Evolutionary conservation across 2,113 vertebrate genomes (phyloP), one percentile per base, ranked within the genome.

Genomic region (Cynopterus brachyotis): DNA sequence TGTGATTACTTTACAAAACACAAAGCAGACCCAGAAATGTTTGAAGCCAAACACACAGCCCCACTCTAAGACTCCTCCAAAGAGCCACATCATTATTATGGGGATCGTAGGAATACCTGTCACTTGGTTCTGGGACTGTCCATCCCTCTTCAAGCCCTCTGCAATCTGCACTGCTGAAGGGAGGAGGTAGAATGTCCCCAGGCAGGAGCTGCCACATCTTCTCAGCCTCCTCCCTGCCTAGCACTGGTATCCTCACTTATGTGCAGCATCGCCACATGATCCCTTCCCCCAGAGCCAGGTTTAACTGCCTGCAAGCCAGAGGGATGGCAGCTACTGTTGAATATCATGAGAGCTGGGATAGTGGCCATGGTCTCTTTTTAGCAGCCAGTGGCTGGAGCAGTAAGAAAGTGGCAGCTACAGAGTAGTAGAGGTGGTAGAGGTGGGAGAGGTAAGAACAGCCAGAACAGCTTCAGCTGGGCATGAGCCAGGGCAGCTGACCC

Each of bases 251-350:
- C 47, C 72, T 92, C 35, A 81, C 40, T 95, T 90, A 80, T 73
- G 86, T 89, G 73, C 57, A 16, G 40, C 59, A 64, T 78, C 0
- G 59, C 78, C 97, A 97, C 76, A 35, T 94, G 91, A 97, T 60
- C 88, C 89, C 24, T 84, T 91, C 24, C 53, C 76, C 59, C 42
- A 72, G 66, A 82, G 94, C 91, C 84, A 93, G 83, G 92, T 59
- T 88, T 88, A 72, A 76, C 75, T 73, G 76, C 89, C 94, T 9
- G 1, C 53, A 89, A 87, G 89, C 85, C 82, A 66, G n/a, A 16
- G 70, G 35, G 40, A 30, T 50, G 64, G 79, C 64, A 76, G 89
- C 85, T 57, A 59, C 73, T 50, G 60, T 6, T 72, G 62, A 86
- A 75, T 35, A 67, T 45, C 64, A 70, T 4, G 2, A 87, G 42